Conservation (phyloP, 2,113 vertebrate genomes). For the Agapornis roseicollis region DNA sequence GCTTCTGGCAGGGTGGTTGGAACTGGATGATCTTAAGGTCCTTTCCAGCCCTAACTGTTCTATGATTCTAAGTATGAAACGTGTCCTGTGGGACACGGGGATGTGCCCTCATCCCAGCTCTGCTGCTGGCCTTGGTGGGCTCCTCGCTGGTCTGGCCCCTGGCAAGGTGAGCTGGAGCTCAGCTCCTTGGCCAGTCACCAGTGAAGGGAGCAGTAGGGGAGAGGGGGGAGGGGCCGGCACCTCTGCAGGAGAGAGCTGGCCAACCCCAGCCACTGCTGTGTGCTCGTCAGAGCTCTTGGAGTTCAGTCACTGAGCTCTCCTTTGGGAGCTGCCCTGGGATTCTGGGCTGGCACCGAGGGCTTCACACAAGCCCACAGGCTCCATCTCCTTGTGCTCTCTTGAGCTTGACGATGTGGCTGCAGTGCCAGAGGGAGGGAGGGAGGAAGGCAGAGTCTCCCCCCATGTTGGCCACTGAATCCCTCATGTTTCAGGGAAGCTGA, state of each 20-base stretch:
- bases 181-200: accelerated
- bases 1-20: no score
- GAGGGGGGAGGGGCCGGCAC: not conserved
- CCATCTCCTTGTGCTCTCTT: not conserved
- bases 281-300: not conserved
- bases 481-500: not conserved
- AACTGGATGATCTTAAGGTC: no score
- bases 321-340: not conserved
- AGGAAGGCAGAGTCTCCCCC: not conserved
- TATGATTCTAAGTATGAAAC: not conserved
- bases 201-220: not conserved
- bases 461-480: not conserved
- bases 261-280: accelerated
- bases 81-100: accelerated
- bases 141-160: not conserved
- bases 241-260: no score
- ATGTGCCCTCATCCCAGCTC: not conserved
- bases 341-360: not conserved
- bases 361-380: not conserved
- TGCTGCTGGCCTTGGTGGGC: not conserved
- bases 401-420: not conserved
- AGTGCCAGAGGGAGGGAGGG: not conserved
- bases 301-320: accelerated
- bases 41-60: no score
- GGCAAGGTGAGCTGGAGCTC: not conserved